Evolutionary conservation across 1,140 invertebrate genomes (phyloP).

Genomic region (Apis dorsata): DNA sequence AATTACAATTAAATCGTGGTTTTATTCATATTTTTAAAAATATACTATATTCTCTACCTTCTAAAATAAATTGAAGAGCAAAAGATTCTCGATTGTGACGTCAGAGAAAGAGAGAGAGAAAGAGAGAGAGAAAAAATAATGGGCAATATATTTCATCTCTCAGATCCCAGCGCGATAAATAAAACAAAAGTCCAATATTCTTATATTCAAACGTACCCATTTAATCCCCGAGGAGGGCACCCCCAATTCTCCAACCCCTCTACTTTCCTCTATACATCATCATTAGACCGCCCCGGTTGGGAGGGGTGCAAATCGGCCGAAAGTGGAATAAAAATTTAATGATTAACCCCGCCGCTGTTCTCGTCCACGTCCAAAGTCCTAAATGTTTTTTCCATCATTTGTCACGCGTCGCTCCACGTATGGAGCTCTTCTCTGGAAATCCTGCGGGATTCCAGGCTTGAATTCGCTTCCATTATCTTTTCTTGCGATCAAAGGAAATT

Average conservation of each 20-base stretch:
- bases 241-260: constrained; percentile 3
- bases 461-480: constrained; percentile 29
- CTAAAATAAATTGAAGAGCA: not conserved
- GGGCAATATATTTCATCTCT: too few species aligned
- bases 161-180: not conserved
- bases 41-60: not conserved
- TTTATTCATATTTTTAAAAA: not conserved
- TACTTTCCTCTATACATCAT: constrained; percentile 52
- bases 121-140: too few species aligned
- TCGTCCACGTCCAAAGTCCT: constrained; percentile 46
- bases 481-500: not conserved
- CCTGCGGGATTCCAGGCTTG: constrained; percentile 14
- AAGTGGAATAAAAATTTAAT: constrained; percentile 65
- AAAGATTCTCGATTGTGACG: too few species aligned
- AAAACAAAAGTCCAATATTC: not conserved
- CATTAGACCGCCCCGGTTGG: constrained; percentile 35
- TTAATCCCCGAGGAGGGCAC: constrained; percentile 19
- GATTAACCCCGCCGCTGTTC: constrained; percentile 49
- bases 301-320: constrained; percentile 58
- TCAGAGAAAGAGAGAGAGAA: not conserved
- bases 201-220: constrained; percentile 1
- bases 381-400: constrained; percentile 42
- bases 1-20: not conserved
- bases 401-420: constrained; percentile 50
- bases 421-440: constrained; percentile 14